Evolutionary conservation across 2,888 invertebrate genomes (phyloP).

Genomic region (Labia minor): DNA sequence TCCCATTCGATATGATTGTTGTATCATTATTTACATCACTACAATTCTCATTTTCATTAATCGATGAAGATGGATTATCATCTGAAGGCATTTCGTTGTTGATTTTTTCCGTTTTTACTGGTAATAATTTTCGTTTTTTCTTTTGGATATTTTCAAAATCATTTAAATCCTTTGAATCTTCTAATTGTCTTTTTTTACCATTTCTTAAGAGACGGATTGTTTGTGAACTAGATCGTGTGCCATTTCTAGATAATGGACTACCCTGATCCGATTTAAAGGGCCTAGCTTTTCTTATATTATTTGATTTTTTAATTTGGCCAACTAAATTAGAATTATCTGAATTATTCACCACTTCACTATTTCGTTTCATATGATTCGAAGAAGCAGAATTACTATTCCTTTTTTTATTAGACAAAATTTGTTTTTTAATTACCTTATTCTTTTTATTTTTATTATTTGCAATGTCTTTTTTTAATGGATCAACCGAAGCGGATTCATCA

Average conservation of each 20-base stretch:
- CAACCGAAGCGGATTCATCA: not conserved
- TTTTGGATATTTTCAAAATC: not conserved
- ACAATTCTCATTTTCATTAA: not conserved
- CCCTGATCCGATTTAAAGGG: not conserved
- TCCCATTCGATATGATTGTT: not conserved
- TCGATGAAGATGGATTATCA: not conserved
- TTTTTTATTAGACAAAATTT: not conserved
- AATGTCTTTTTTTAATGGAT: not conserved
- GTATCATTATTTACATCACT: not conserved
- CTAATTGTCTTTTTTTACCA: constrained; percentile 23
- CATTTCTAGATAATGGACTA: not conserved
- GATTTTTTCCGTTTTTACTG: not conserved
- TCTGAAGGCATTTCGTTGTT: not conserved
- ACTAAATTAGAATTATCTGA: not conserved
- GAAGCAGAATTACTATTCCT: not conserved
- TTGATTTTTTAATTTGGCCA: not conserved
- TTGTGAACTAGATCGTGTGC: not conserved
- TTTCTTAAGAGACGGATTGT: constrained; percentile 22
- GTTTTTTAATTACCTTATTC: not conserved
- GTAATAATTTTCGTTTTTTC: constrained; percentile 1
- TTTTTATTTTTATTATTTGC: not conserved
- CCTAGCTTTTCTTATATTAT: not conserved
- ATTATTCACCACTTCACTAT: not conserved
- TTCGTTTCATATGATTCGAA: not conserved
- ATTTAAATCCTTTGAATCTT: not conserved